A percentile compares a stretch with the other conserved stretches of the same genome.
Evolutionary conservation across 2,888 invertebrate species (phyloP).

Genomic region (Pachydiplax longipennis): DNA sequence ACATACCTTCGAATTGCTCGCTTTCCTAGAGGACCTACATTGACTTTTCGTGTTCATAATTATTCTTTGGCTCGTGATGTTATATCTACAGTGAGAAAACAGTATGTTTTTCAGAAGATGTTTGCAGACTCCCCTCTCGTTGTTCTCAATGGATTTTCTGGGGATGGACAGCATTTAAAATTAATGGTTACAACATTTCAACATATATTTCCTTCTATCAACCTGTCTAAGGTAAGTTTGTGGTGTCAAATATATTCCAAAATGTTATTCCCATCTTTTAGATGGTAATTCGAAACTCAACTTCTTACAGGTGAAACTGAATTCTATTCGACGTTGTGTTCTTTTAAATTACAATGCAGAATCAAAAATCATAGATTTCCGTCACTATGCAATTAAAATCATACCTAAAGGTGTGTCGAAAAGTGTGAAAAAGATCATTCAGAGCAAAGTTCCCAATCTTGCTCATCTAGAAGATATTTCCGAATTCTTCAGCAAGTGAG

Average conservation of each 20-base stretch:
- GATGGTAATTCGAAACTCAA: constrained; percentile 26
- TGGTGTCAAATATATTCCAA: neutral
- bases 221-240: constrained; percentile 79
- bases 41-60: constrained; percentile 84
- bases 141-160: constrained; percentile 88
- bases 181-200: constrained; percentile 96
- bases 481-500: constrained; percentile 86
- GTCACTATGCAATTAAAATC: constrained; percentile 94
- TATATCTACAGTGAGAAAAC: constrained; percentile 82
- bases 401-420: constrained; percentile 89
- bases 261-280: neutral
- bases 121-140: constrained; percentile 90
- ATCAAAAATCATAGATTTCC: constrained; percentile 85
- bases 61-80: constrained; percentile 88
- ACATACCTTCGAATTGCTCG: constrained; percentile 86
- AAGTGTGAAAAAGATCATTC: constrained; percentile 91
- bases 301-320: constrained; percentile 77
- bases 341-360: constrained; percentile 88
- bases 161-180: constrained; percentile 87
- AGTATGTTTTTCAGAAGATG: constrained; percentile 81
- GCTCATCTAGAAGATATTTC: constrained; percentile 83
- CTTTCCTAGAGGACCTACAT: constrained; percentile 90
- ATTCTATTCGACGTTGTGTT: constrained; percentile 85
- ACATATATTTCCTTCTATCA: constrained; percentile 98
- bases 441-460: constrained; percentile 91